phyloP scores from a whole-genome alignment of 2,888 invertebrate genomes.

The Keiferia lycopersicella region DNA sequence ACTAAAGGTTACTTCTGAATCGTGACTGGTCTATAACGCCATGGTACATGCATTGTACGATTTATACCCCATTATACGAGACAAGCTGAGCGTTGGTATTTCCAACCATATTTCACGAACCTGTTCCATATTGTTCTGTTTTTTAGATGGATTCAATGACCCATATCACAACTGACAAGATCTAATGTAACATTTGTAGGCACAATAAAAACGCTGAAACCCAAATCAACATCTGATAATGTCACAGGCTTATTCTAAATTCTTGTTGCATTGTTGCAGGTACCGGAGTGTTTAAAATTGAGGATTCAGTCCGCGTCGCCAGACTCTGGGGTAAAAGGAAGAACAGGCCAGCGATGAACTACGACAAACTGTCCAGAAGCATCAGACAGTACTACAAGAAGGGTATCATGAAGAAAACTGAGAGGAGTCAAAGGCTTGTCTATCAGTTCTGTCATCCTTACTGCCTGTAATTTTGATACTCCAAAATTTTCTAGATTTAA shows the following conservation, averaged over 20 bases:
- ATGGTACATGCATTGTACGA: constrained; percentile 45
- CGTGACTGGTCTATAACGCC: constrained; percentile 55
- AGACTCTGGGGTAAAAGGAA: constrained; percentile 98
- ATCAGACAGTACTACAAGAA: constrained; percentile 99
- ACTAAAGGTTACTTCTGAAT: constrained; percentile 59
- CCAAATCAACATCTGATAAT: constrained; percentile 12
- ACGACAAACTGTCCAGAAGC: constrained; percentile 98
- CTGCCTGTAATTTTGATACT: constrained; percentile 83
- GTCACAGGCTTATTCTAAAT: constrained; percentile 20
- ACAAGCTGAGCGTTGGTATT: constrained; percentile 31
- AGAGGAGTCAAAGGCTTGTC: constrained; percentile 97
- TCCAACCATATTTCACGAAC: constrained; percentile 23
- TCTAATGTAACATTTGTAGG: constrained; percentile 1
- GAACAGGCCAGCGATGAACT: constrained; percentile 99
- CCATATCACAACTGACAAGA: not conserved
- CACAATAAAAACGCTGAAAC: not conserved
- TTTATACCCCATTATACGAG: constrained; percentile 47
- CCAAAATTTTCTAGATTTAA: constrained; percentile 40
- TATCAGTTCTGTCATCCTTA: constrained; percentile 99
- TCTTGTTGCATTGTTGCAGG: constrained; percentile 47
- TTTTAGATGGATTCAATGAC: constrained; percentile 18
- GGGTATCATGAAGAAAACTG: constrained; percentile 99
- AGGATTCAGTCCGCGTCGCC: constrained; percentile 98
- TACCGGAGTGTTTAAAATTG: constrained; percentile 99
- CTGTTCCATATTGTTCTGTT: constrained; percentile 23